These are phyloP conservation scores for Armadillidium nasatum DNA, from an alignment of 1,140 invertebrate genomes.

Conservation along the genomic window DNA sequence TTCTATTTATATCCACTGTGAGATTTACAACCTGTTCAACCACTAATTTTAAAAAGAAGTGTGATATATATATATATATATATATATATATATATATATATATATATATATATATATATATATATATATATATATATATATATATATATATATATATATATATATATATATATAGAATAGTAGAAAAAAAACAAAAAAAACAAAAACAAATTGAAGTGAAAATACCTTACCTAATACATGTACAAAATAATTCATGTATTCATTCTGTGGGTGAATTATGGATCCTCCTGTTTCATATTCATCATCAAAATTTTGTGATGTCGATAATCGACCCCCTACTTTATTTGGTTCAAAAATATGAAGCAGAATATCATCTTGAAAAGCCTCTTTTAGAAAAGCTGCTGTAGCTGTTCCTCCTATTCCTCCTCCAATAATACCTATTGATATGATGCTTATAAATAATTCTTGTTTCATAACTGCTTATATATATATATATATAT, in stretches of 20 bases:
- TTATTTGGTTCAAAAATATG: conserved; percentile 55
- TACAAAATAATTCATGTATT: conserved; percentile 59
- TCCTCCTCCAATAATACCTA: conserved; percentile 62
- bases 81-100: too few relatives aligned
- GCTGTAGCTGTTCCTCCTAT: conserved; percentile 60
- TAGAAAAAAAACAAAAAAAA: background rate
- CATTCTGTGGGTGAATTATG: conserved; percentile 59
- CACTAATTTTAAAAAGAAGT: too few relatives aligned
- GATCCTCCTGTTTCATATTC: conserved; percentile 60
- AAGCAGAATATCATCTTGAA: conserved; percentile 52
- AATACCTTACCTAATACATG: conserved; percentile 52
- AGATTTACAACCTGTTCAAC: too few relatives aligned
- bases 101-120: too few relatives aligned
- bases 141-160: too few relatives aligned
- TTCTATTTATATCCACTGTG: too few relatives aligned
- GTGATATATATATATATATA: too few relatives aligned
- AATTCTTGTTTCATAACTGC: too few relatives aligned
- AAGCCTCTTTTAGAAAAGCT: conserved; percentile 56
- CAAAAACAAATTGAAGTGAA: background rate
- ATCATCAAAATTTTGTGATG: conserved; percentile 52
- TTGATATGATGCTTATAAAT: too few relatives aligned
- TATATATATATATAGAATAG: too few relatives aligned
- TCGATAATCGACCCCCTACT: conserved; percentile 59
- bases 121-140: too few relatives aligned
- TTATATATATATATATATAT: too few relatives aligned